Conservation (phyloP, 2,113 vertebrate genomes). For the Azemiops feae region DNA sequence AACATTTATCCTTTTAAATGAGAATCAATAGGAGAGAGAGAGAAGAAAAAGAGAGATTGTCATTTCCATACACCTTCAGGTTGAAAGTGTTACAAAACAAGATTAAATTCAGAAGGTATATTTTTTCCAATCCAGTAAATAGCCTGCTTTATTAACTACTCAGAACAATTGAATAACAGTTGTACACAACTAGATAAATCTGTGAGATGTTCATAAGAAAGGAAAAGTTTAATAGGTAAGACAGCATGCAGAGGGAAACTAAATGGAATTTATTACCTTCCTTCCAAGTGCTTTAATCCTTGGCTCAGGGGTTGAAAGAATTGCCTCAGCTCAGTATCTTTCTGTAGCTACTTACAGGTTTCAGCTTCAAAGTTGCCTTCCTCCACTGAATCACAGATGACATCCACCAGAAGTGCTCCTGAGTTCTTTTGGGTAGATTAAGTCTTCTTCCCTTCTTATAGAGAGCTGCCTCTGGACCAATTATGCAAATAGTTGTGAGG, state of each 20-base stretch:
- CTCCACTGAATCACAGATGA: conserved; percentile 24
- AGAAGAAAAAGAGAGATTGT: background rate
- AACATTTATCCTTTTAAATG: conserved; percentile 9
- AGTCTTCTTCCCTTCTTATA: conserved; percentile 60
- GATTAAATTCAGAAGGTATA: conserved; percentile 18
- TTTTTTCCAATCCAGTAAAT: conserved; percentile 8
- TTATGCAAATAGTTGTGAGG: conserved; percentile 71
- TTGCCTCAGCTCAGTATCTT: conserved; percentile 22
- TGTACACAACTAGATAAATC: background rate
- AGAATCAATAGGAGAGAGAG: background rate
- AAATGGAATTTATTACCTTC: conserved; percentile 57
- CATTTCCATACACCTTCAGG: conserved; percentile 10
- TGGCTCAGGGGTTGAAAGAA: conserved; percentile 37
- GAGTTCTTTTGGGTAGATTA: conserved; percentile 37
- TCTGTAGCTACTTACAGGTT: conserved; percentile 41
- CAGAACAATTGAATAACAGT: conserved; percentile 18
- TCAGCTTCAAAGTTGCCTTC: conserved; percentile 39
- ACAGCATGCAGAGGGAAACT: conserved; percentile 17
- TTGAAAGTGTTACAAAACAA: conserved; percentile 9
- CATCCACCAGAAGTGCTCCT: conserved; percentile 41
- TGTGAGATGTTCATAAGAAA: conserved; percentile 14
- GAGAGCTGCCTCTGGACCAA: conserved; percentile 54
- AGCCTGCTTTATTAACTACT: conserved; percentile 19
- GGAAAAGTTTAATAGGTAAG: conserved; percentile 28
- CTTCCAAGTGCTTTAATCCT: conserved; percentile 45